Conservation (phyloP, 2,113 vertebrate genomes). For the Strix aluco region DNA sequence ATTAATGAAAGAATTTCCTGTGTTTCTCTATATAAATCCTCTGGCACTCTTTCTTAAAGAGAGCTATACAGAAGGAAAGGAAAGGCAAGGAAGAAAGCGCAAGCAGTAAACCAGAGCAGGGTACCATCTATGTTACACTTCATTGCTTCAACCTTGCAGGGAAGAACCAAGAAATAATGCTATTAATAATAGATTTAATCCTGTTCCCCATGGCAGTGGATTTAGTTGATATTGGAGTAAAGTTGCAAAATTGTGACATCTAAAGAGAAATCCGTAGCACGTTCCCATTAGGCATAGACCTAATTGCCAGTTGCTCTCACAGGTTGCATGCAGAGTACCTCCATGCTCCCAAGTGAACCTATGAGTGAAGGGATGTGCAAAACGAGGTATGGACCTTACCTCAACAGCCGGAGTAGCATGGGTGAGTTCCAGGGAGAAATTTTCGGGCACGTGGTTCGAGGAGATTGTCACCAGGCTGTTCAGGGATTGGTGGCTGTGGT, state of each 20-base stretch:
- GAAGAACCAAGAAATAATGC: not conserved
- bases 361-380: not conserved
- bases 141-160: not conserved
- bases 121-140: not conserved
- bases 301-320: not conserved
- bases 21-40: not conserved
- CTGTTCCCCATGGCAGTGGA: not conserved
- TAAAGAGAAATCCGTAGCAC: not conserved
- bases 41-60: not conserved
- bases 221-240: not conserved
- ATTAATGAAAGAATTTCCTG: not conserved
- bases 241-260: not conserved
- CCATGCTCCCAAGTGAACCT: not conserved
- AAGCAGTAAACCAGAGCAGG: not conserved
- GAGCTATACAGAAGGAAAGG: not conserved
- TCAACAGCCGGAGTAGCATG: conserved; percentile 94
- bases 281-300: not conserved
- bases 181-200: not conserved
- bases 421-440: conserved; percentile 91
- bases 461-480: conserved; percentile 98
- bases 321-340: not conserved
- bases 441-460: conserved; percentile 93
- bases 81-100: not conserved
- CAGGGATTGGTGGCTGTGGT: conserved; percentile 94
- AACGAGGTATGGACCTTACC: conserved; percentile 77